A percentile compares a stretch with the other conserved stretches of the same genome.
Conservation (phyloP, 2,888 invertebrate genomes). For the Ferrisia virgata region DNA sequence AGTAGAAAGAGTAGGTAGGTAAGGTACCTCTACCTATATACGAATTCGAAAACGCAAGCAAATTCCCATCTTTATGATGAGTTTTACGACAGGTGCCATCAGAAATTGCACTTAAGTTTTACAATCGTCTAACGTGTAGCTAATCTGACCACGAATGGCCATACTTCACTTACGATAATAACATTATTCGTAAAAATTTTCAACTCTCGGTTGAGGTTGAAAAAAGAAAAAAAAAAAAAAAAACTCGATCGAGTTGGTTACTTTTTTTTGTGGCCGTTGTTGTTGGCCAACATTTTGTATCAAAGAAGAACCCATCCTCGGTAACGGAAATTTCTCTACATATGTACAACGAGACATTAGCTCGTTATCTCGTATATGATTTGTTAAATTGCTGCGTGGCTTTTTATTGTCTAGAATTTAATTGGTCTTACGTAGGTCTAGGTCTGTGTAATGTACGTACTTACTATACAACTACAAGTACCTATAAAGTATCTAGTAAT, state of each 20-base stretch:
- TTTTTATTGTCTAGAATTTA: constrained; percentile 43
- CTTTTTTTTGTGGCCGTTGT: not conserved
- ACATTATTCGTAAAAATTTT: constrained; percentile 8
- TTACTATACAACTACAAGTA: not conserved
- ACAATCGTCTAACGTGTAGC: not conserved
- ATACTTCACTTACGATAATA: not conserved
- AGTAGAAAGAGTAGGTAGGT: no score
- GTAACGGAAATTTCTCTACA: not conserved
- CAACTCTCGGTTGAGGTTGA: no score
- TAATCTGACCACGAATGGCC: not conserved
- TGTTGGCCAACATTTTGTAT: not conserved
- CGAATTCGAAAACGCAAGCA: no score
- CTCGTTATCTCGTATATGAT: constrained; percentile 34
- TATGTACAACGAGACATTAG: not conserved
- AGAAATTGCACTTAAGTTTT: not conserved
- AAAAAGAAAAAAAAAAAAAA: no score
- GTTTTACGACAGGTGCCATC: not conserved
- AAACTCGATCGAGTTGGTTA: not conserved
- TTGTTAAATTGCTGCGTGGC: constrained; percentile 39
- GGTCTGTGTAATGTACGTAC: no score
- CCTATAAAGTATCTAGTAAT: constrained; percentile 4
- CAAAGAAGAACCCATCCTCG: not conserved
- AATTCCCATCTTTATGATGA: not conserved
- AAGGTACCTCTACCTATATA: no score
- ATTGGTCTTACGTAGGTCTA: constrained; percentile 23